Percentiles rank a stretch among this genome's conserved stretches.
phyloP scores from a whole-genome alignment of 2,797 vertebrate genomes.

The Paedocypris micromegethes region DNA sequence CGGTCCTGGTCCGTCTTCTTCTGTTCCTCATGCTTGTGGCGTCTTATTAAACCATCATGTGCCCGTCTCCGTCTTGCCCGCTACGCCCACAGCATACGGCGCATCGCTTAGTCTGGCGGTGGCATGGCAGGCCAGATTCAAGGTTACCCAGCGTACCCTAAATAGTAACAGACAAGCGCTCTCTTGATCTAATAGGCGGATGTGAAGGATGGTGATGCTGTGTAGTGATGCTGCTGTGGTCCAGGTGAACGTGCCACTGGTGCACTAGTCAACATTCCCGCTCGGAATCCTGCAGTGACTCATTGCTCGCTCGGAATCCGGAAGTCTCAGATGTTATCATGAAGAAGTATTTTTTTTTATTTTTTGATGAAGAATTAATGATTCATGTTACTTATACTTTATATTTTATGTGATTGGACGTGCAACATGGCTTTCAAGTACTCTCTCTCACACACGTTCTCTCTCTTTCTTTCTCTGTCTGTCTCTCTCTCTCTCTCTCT shows the following conservation, averaged over 20 bases:
- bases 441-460: too few species aligned
- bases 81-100: neutral
- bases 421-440: too few species aligned
- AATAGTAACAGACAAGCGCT: slow-evolving; percentile 24
- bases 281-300: neutral
- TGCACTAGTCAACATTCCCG: too few species aligned
- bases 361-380: slow-evolving; percentile 3
- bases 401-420: too few species aligned
- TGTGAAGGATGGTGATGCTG: slow-evolving; percentile 24
- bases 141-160: slow-evolving; percentile 14
- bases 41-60: neutral
- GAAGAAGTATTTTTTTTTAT: neutral
- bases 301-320: neutral
- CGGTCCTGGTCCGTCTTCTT: too few species aligned
- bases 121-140: slow-evolving; percentile 5
- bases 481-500: too few species aligned
- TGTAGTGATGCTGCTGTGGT: slow-evolving; percentile 5
- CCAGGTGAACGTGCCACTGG: too few species aligned
- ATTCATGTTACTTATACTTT: neutral
- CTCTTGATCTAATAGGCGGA: slow-evolving; percentile 35
- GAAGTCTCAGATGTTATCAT: neutral
- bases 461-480: too few species aligned
- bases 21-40: too few species aligned
- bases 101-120: slow-evolving; percentile 17
- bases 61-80: too few species aligned